Conservation (phyloP, 2,113 vertebrate genomes). For the Desmodus rotundus region DNA sequence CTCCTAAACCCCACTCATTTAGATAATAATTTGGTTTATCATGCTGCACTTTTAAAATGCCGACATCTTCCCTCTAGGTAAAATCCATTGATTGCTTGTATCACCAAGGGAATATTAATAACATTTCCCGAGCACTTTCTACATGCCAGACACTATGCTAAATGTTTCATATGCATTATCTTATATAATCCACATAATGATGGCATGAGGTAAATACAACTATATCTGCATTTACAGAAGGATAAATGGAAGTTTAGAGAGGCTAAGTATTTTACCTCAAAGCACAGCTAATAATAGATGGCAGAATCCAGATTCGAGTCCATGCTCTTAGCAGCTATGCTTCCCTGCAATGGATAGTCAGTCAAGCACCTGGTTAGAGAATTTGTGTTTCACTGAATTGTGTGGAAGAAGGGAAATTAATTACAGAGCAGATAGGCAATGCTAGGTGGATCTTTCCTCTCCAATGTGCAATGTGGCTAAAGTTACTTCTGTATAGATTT, state of each 20-base stretch:
- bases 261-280: conserved; percentile 30
- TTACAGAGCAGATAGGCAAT: neutral
- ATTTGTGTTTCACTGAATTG: neutral
- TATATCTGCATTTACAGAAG: neutral
- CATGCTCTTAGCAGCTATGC: neutral
- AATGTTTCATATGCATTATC: conserved; percentile 34
- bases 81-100: conserved; percentile 22
- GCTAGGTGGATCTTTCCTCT: neutral
- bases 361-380: neutral
- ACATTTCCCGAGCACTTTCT: conserved; percentile 6
- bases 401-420: neutral
- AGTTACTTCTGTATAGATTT: neutral
- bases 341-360: neutral
- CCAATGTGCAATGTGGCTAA: neutral
- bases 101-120: conserved; percentile 42
- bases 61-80: conserved; percentile 24
- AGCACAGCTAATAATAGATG: neutral
- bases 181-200: neutral
- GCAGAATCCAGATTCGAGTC: neutral
- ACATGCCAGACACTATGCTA: neutral
- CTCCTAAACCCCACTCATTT: neutral
- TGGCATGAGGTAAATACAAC: neutral
- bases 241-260: conserved; percentile 1
- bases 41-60: neutral
- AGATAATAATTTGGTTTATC: conserved; percentile 37